phyloP scores from a whole-genome alignment of 2,888 invertebrate species.

The Pegoplata infirma region DNA sequence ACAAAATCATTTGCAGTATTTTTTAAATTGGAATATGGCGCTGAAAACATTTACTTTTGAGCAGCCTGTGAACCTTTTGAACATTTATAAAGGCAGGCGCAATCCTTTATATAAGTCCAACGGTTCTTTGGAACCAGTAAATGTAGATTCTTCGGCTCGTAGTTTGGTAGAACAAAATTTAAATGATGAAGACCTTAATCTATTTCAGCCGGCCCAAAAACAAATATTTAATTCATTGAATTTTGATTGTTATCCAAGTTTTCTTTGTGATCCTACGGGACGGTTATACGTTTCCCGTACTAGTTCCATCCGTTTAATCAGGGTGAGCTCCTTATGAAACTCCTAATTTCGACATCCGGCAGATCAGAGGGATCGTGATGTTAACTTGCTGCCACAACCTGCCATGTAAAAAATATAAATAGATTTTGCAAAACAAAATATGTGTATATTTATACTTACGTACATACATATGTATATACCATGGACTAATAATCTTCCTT shows the following conservation, averaged over 20 bases:
- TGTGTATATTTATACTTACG: too few species aligned
- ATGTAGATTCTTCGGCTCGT: slow-evolving; percentile 95
- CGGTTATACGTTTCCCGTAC: too few species aligned
- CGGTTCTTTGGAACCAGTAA: slow-evolving; percentile 94
- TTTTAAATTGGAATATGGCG: slow-evolving; percentile 97
- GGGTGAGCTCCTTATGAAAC: too few species aligned
- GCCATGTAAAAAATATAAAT: too few species aligned
- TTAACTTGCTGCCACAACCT: too few species aligned
- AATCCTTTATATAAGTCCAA: slow-evolving; percentile 91
- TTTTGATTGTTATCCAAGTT: slow-evolving; percentile 97
- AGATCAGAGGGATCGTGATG: too few species aligned
- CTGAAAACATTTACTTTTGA: slow-evolving; percentile 99
- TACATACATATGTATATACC: too few species aligned
- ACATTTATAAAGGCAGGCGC: slow-evolving; percentile 80
- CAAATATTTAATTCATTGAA: slow-evolving; percentile 99
- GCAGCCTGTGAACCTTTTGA: slow-evolving; percentile 94
- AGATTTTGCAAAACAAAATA: too few species aligned
- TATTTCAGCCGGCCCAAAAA: slow-evolving; percentile 91
- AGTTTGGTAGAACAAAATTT: slow-evolving; percentile 84
- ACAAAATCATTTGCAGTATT: slow-evolving; percentile 96
- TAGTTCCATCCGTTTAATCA: too few species aligned
- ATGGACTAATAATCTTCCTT: too few species aligned
- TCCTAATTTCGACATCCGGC: too few species aligned
- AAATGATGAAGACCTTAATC: slow-evolving; percentile 81
- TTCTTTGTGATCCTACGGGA: too few species aligned